These are phyloP conservation scores for Hydrolagus affinis DNA, from an alignment of 2,113 vertebrate genomes.

Conservation along the genomic window DNA sequence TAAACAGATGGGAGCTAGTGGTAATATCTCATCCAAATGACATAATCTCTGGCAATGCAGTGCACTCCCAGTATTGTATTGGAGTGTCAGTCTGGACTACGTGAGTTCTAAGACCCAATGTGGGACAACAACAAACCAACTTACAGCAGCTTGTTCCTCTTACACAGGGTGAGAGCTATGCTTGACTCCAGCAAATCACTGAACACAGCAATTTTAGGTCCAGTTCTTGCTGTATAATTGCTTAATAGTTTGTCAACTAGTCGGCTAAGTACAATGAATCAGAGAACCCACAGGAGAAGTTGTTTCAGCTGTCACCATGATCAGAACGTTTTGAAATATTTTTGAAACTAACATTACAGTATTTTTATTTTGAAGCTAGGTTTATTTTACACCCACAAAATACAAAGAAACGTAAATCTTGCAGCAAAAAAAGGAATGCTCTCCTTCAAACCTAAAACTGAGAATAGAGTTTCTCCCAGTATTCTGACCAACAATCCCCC, in stretches of 20 bases:
- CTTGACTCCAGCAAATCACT: neutral
- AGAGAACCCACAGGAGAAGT: neutral
- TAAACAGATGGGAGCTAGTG: too few species aligned
- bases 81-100: neutral
- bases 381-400: neutral
- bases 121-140: neutral
- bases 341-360: neutral
- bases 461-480: too few species aligned
- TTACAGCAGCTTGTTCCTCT: too few species aligned
- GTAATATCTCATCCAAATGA: too few species aligned
- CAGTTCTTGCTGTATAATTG: neutral
- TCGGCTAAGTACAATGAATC: neutral
- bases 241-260: neutral
- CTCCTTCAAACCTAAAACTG: slow-evolving; percentile 2
- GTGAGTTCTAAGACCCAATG: neutral
- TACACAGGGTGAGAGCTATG: too few species aligned
- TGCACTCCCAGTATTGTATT: neutral
- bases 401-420: neutral
- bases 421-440: neutral
- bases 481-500: too few species aligned
- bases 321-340: neutral
- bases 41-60: too few species aligned
- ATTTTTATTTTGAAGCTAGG: slow-evolving; percentile 10
- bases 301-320: neutral
- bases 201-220: neutral